Evolutionary conservation across 2,797 vertebrate species (phyloP).

Genomic region (Gymnothorax javanicus): DNA sequence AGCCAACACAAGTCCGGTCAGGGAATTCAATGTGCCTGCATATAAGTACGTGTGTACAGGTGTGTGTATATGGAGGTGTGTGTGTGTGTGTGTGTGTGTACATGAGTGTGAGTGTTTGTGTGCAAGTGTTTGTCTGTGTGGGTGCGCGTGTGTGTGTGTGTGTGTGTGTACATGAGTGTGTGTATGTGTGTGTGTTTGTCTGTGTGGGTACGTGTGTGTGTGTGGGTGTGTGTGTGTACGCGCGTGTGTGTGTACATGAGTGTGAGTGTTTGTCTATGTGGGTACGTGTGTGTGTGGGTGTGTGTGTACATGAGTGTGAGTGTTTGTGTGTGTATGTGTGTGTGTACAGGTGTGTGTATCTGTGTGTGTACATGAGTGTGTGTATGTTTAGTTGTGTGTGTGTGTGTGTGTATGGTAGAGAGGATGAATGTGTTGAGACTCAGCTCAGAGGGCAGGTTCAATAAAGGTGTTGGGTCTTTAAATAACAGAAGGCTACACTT

Average conservation of each 20-base stretch:
- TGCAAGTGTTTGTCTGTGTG: constrained; percentile 5
- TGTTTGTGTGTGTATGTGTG: neutral
- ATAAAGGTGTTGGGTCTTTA: constrained; percentile 56
- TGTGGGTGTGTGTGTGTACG: neutral
- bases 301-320: too few species aligned
- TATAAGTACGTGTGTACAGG: constrained; percentile 25
- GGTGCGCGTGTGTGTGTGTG: constrained; percentile 23
- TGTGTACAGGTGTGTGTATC: constrained; percentile 28
- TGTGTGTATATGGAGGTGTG: neutral
- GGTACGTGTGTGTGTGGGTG: neutral
- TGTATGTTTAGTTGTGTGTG: constrained; percentile 10
- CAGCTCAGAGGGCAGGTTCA: constrained; percentile 48
- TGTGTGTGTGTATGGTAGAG: constrained; percentile 49
- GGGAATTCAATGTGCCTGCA: constrained; percentile 42
- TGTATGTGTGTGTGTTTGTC: constrained; percentile 31
- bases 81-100: constrained; percentile 17
- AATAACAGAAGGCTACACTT: constrained; percentile 58
- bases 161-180: neutral
- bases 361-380: constrained; percentile 23
- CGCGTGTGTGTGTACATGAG: too few species aligned
- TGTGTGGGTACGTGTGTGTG: constrained; percentile 39
- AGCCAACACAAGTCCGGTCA: constrained; percentile 29
- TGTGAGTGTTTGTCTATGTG: neutral
- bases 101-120: constrained; percentile 51
- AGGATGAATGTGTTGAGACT: constrained; percentile 25